Percentiles rank a stretch among this genome's conserved stretches.
These are phyloP conservation scores for Miniopterus natalensis DNA, from an alignment of 2,113 vertebrate species.

Conservation along the genomic window DNA sequence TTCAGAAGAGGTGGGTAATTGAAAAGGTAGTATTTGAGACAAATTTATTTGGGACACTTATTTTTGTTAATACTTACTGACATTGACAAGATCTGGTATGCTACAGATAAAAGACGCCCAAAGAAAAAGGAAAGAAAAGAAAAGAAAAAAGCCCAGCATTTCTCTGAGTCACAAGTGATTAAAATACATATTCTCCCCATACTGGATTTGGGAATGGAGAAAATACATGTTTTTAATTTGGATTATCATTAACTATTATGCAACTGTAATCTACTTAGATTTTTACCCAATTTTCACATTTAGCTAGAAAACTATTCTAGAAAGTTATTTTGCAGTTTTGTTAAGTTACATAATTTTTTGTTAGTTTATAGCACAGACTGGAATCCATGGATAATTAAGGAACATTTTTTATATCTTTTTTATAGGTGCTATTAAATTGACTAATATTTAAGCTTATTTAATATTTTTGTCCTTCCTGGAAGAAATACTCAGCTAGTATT, in stretches of 20 bases:
- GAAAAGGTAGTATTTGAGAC: conserved; percentile 17
- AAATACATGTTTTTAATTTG: conserved; percentile 28
- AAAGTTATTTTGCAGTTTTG: conserved; percentile 35
- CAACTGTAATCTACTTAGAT: background rate
- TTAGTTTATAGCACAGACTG: conserved; percentile 25
- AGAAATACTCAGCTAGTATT: background rate
- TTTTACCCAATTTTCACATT: conserved; percentile 8
- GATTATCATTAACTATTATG: background rate
- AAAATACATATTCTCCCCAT: background rate
- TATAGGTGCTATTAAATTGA: background rate
- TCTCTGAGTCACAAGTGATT: background rate
- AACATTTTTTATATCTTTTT: background rate
- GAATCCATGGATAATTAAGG: background rate
- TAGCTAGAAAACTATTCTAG: background rate
- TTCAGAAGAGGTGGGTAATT: conserved; percentile 14
- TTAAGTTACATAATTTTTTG: background rate
- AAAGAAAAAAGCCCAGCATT: background rate
- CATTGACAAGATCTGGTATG: background rate
- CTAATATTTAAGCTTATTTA: background rate
- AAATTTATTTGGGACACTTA: background rate
- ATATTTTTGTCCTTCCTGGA: conserved; percentile 33
- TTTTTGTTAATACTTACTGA: conserved; percentile 36
- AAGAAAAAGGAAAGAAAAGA: background rate
- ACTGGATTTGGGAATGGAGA: background rate
- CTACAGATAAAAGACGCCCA: background rate